Evolutionary conservation across 2,888 invertebrate genomes (phyloP), one percentile per base, ranked within the genome.

Genomic region (Conchocele bisecta): DNA sequence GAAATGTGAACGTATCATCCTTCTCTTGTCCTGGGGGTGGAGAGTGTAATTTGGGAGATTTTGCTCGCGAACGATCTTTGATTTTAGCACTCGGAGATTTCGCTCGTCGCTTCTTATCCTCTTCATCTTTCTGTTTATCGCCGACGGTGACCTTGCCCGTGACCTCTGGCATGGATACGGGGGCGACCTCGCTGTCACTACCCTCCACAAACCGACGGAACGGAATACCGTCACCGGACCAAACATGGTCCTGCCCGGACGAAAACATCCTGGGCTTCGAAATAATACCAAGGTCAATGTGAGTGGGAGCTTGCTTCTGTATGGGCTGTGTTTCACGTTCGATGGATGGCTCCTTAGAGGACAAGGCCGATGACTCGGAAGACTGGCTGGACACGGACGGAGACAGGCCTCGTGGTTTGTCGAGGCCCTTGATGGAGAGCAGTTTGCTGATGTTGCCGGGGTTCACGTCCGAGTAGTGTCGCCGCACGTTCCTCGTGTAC

Each of bases 1-100:
- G 57, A 59, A 60, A 77, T 26, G 67, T 46, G 41, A 73, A 77
- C 31, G 68, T 64, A 31, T 54, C 56, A 20, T 75, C 75, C 3
- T 29, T 63, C 37, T 79, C 81, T 48, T 75, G 76, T 9, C 69
- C 78, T 29, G 84, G 85, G 2, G 88, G 88, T 13, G 89, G 89
- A 13, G 89, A 89, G 46, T 83, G 82, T 22, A 86, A 78, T 33
- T 87, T 80, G 4, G 87, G 88, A 17, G 87, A 82, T 66, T 88
- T 87, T 11, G 85, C 81, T n/a, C 88, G 70, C 7, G 88, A 79
- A 57, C 86, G 84, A 24, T 89, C 89, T 74, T 86, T 89, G 24
- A 90, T 79, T 67, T 86, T 85, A 31, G 88, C 86, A 80, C 89
- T 89, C 7, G 90, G 90, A 9, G 90, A 86, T 74, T 87, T 88